Percentiles rank a stretch among this genome's conserved stretches.
phyloP scores from a whole-genome alignment of 2,113 vertebrate species.

The Ochotona curzoniae region DNA sequence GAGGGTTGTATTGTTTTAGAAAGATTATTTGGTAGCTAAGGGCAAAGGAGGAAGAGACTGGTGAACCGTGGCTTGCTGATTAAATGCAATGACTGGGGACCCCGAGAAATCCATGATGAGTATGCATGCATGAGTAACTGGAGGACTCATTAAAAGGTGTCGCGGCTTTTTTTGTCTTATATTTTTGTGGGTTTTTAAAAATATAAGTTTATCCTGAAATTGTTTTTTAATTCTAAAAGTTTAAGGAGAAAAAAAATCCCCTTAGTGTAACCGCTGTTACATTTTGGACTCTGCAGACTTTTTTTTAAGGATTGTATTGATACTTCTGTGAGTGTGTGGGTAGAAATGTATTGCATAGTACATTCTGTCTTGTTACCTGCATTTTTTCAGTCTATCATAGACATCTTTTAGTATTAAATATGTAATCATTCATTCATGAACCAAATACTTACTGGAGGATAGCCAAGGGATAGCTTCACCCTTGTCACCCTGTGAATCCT shows the following conservation, averaged over 20 bases:
- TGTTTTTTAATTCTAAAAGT: slow-evolving; percentile 38
- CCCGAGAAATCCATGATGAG: not conserved
- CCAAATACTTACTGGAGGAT: not conserved
- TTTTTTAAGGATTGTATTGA: not conserved
- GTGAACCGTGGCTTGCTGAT: not conserved
- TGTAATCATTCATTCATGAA: not conserved
- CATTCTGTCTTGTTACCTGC: not conserved
- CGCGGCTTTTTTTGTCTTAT: not conserved
- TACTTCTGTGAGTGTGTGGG: not conserved
- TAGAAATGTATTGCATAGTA: not conserved
- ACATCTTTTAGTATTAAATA: not conserved
- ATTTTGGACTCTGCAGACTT: not conserved
- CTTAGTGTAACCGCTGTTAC: not conserved
- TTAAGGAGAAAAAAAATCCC: not conserved
- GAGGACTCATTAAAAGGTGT: not conserved
- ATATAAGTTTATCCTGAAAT: slow-evolving; percentile 2
- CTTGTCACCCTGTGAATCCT: too few relatives aligned
- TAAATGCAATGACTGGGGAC: not conserved
- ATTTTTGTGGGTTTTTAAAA: slow-evolving; percentile 25
- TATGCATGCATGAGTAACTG: not conserved
- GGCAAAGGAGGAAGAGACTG: not conserved
- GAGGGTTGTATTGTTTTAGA: not conserved
- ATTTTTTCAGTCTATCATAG: not conserved
- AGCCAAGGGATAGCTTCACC: not conserved
- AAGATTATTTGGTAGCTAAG: not conserved